phyloP scores from a whole-genome alignment of 1,140 invertebrate species.

The Brachionus rubens region DNA sequence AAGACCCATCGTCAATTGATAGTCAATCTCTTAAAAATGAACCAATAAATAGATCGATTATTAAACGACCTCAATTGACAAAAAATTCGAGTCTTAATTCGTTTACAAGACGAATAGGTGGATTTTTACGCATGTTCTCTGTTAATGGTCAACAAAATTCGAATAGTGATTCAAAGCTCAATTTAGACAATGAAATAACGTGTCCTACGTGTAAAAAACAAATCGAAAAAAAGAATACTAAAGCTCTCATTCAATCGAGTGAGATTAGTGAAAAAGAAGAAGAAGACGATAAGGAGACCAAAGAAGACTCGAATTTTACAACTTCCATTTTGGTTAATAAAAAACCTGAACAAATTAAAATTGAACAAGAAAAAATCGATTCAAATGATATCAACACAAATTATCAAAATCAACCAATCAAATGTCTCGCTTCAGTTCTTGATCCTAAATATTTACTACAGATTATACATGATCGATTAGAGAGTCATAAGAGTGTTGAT shows the following conservation, averaged over 20 bases:
- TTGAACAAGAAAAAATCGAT: not conserved
- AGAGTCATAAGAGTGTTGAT: slow-evolving; percentile 30
- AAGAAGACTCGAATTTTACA: not conserved
- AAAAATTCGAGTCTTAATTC: slow-evolving; percentile 6
- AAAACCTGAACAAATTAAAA: not conserved
- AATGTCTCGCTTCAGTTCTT: slow-evolving; percentile 4
- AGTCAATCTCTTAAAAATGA: not conserved
- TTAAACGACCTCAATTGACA: not conserved
- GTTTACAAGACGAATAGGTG: not conserved
- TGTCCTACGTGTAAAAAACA: not conserved
- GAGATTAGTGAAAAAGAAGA: not conserved
- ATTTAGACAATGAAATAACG: not conserved
- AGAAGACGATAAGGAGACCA: not conserved
- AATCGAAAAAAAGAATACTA: not conserved
- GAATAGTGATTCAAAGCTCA: not conserved
- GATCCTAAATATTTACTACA: slow-evolving; percentile 13
- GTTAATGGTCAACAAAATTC: not conserved
- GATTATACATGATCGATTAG: slow-evolving; percentile 35
- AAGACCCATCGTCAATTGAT: slow-evolving; percentile 12
- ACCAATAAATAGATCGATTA: not conserved
- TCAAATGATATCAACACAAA: not conserved
- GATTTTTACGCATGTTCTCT: slow-evolving; percentile 15
- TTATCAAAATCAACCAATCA: slow-evolving; percentile 32
- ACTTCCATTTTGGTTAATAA: not conserved
- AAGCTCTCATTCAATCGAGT: not conserved